Percentiles rank a stretch among this genome's conserved stretches.
phyloP scores from a whole-genome alignment of 30 jellyfish, hydroid and myxozoan species.

The Catostylus mosaicus region DNA sequence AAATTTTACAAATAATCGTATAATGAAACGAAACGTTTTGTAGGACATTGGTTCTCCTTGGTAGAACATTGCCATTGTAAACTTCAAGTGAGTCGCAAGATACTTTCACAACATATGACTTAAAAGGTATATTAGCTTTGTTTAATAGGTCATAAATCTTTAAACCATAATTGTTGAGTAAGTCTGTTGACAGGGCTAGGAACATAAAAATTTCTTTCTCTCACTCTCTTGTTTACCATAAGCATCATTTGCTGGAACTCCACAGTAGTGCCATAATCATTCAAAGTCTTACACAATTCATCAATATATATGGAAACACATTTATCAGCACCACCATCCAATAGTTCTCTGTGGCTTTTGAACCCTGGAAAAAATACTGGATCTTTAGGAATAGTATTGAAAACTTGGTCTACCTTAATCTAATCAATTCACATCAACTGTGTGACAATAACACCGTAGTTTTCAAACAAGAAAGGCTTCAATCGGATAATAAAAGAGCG shows the following conservation, averaged over 20 bases:
- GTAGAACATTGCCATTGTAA: too few relatives aligned
- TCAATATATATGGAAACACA: slow-evolving; percentile 22
- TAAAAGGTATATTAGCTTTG: too few relatives aligned
- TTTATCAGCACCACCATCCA: not conserved
- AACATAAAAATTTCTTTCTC: not conserved
- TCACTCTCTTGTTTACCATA: slow-evolving; percentile 3
- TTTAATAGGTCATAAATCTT: too few relatives aligned
- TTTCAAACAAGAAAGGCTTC: not conserved
- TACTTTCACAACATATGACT: too few relatives aligned
- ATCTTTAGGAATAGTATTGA: not conserved
- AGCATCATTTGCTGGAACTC: slow-evolving; percentile 32
- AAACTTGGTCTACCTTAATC: not conserved
- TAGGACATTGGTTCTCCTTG: too few relatives aligned
- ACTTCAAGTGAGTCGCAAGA: too few relatives aligned
- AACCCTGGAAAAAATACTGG: slow-evolving; percentile 4
- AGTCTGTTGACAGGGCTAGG: slow-evolving; percentile 35
- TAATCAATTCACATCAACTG: not conserved
- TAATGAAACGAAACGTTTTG: too few relatives aligned
- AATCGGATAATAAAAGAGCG: not conserved
- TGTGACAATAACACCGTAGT: not conserved
- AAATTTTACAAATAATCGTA: too few relatives aligned
- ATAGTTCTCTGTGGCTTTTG: slow-evolving; percentile 1
- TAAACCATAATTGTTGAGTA: not conserved
- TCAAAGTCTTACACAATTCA: slow-evolving; percentile 1
- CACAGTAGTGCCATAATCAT: not conserved